A percentile compares a stretch with the other conserved stretches of the same genome.
These are phyloP conservation scores for Pelodytes ibericus DNA, from an alignment of 2,797 vertebrate species.

Conservation along the genomic window DNA sequence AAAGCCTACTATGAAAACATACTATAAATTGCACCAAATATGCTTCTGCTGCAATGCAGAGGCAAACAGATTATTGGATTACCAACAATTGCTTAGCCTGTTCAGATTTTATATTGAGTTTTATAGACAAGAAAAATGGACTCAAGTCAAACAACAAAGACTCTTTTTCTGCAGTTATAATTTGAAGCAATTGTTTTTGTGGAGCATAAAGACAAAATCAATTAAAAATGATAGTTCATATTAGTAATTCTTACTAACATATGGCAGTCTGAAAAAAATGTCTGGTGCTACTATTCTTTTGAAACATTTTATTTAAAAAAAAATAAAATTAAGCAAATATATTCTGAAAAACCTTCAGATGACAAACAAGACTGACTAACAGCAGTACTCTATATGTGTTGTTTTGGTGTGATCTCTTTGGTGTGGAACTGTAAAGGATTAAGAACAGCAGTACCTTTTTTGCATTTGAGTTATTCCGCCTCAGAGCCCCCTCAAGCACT, in stretches of 20 bases:
- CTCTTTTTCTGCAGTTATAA: neutral
- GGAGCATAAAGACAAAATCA: neutral
- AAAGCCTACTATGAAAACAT: neutral
- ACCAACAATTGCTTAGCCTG: conserved; percentile 12
- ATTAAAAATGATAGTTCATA: neutral
- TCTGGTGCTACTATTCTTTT: neutral
- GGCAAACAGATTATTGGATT: conserved; percentile 28
- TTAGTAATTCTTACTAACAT: neutral
- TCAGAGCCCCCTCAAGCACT: conserved; percentile 27
- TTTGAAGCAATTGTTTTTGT: neutral
- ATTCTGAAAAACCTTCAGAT: neutral
- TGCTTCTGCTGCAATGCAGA: conserved; percentile 23
- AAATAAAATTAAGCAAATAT: neutral
- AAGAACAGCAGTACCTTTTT: conserved; percentile 17
- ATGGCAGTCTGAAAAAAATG: no score
- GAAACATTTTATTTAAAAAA: neutral
- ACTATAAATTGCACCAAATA: neutral
- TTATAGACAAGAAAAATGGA: neutral
- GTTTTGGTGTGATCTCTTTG: conserved; percentile 17
- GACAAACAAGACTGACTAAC: neutral
- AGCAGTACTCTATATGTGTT: conserved; percentile 3
- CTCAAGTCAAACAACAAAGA: neutral
- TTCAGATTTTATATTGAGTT: neutral
- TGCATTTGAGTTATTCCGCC: conserved; percentile 21
- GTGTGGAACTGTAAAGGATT: conserved; percentile 26